Percentiles rank a stretch among this genome's conserved stretches.
Evolutionary conservation across 2,113 vertebrate species (phyloP).

Genomic region (Cheirogaleus medius): DNA sequence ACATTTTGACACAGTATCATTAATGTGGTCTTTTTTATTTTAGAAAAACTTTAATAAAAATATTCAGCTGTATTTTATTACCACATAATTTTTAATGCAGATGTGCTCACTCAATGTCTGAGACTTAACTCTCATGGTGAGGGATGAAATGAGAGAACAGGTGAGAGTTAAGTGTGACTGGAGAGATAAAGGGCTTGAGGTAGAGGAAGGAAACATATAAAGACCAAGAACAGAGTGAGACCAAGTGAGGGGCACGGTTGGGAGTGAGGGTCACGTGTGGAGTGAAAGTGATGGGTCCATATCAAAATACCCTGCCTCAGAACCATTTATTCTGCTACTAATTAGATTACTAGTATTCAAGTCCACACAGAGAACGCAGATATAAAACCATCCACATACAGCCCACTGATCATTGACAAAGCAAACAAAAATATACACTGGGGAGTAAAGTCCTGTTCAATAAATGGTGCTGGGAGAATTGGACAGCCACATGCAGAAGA

Average conservation of each 20-base stretch:
- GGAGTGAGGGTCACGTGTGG: background rate
- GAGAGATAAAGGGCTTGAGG: background rate
- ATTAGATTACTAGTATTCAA: background rate
- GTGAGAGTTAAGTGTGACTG: background rate
- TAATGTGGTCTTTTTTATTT: background rate
- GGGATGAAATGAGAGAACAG: background rate
- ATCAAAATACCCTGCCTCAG: background rate
- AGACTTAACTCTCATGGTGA: background rate
- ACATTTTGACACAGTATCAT: background rate
- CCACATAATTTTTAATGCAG: background rate
- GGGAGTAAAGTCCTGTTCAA: too few species aligned
- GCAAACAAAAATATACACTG: too few species aligned
- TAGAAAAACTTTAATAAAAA: background rate
- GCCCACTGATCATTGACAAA: too few species aligned
- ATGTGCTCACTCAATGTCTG: background rate
- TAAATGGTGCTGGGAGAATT: too few species aligned
- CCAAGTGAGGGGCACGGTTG: background rate
- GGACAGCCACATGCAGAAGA: too few species aligned
- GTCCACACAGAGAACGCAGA: background rate
- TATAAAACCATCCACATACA: too few species aligned
- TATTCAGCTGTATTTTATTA: background rate
- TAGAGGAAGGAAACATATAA: background rate
- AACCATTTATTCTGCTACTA: background rate
- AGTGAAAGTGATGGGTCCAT: background rate
- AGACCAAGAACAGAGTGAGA: background rate